Base-by-base conservation (phyloP, 1,140 invertebrate genomes). In the Pinna nobilis region DNA sequence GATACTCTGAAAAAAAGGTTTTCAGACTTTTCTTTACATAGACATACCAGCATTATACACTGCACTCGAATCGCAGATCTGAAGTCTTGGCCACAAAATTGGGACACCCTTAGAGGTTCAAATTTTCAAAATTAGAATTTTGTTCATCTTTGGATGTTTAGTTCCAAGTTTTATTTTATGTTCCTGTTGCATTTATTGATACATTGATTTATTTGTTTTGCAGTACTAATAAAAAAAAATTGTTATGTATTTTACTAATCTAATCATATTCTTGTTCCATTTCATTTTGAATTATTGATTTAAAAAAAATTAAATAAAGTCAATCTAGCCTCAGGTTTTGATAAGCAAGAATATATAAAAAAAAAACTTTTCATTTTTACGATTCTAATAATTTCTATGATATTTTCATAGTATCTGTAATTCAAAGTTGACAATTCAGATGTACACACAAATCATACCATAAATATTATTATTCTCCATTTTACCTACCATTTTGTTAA, bases 11-110 rank as follows among this genome's bases (percentile, higher is more conserved):
- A 32, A 20, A 67, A 51, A 20, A 67, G 64, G 18, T 67, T 67
- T 37, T n/a, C 4, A 33, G 13, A 55, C 7, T 39, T 67, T 37
- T 66, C 18, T 41, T 4, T 1, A 20, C 6, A 35, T 23, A 13
- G 2, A 1, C n/a, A n/a, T n/a, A n/a, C n/a, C n/a, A 28, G 5
- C 28, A 28, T 68, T 37, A 32, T 68, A 5, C 1, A 35, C 23
- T 50, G 50, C 39, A 68, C 65, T 28, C 7, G 33, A 32, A 68
- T 68, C 18, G 65, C 50, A 68, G 65, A 68, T 32, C n/a, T 68
- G 6, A 39, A 41, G 2, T n/a, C 51, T 30, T 55, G 65, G 65
- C 51, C 65, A 0, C 23, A 68, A 68, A 35, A 28, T 3, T 51
- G 30, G 50, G 50, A 66, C 23, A n/a, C n/a, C 6, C 33, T 51